phyloP scores from a whole-genome alignment of 2,113 vertebrate genomes.

The Dromiciops gliroides region DNA sequence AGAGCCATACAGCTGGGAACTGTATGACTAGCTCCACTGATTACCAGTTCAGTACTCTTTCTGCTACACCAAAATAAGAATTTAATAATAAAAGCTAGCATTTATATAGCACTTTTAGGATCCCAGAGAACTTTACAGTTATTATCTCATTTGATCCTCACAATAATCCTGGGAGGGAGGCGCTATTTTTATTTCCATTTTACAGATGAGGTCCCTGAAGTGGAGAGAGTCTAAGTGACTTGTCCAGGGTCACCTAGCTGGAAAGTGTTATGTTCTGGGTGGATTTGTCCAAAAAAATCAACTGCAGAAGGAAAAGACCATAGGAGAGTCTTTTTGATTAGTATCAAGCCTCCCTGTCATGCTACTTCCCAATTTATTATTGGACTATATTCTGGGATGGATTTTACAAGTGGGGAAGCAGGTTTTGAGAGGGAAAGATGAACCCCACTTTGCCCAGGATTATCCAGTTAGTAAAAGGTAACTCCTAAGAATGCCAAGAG shows the following conservation, averaged over 20 bases:
- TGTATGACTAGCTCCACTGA: not conserved
- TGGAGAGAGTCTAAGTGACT: too few relatives aligned
- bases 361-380: not conserved
- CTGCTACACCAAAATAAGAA: not conserved
- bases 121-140: too few relatives aligned
- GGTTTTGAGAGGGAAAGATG: not conserved
- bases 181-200: too few relatives aligned
- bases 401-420: not conserved
- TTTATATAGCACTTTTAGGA: too few relatives aligned
- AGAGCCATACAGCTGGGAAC: not conserved
- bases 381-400: not conserved
- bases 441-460: not conserved
- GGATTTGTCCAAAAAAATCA: not conserved
- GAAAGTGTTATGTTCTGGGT: not conserved
- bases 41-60: too few relatives aligned
- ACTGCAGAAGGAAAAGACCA: not conserved
- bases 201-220: too few relatives aligned
- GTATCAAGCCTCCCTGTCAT: not conserved
- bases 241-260: too few relatives aligned
- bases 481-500: not conserved
- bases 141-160: too few relatives aligned
- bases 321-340: not conserved
- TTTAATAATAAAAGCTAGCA: too few relatives aligned
- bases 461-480: not conserved
- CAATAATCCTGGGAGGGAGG: too few relatives aligned